Conservation (phyloP, 2,797 vertebrate species). For the Macrochelys suwanniensis region DNA sequence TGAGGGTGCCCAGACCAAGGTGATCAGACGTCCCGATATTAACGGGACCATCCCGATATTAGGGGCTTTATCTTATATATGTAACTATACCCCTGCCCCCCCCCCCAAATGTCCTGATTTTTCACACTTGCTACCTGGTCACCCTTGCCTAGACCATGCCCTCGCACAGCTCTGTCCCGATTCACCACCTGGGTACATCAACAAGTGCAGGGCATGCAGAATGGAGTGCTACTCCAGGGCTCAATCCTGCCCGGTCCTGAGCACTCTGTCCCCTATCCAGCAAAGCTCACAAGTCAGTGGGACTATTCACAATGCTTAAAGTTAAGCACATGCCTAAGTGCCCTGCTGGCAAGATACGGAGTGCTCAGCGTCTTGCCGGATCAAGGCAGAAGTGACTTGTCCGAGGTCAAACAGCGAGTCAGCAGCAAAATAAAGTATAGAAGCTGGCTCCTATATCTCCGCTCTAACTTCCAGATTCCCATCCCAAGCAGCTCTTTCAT, state of each 20-base stretch:
- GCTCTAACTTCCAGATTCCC: conserved; percentile 29
- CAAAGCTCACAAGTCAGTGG: not conserved
- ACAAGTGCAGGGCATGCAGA: not conserved
- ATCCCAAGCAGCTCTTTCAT: conserved; percentile 15
- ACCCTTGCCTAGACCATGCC: not conserved
- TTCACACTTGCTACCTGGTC: too few relatives aligned
- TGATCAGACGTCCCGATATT: too few relatives aligned
- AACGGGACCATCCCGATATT: too few relatives aligned
- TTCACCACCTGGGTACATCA: conserved; percentile 18
- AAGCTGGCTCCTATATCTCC: not conserved
- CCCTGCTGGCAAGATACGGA: conserved; percentile 39
- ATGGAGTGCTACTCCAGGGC: conserved; percentile 49
- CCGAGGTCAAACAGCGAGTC: conserved; percentile 45
- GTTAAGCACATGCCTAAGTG: not conserved
- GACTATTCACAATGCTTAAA: too few relatives aligned
- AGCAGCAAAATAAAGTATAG: conserved; percentile 45
- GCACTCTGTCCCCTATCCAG: not conserved
- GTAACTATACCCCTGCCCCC: too few relatives aligned
- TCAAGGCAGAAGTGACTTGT: conserved; percentile 46
- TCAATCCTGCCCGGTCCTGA: not conserved
- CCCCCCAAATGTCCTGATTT: too few relatives aligned
- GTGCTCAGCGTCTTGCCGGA: conserved; percentile 28
- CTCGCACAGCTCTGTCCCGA: conserved; percentile 4
- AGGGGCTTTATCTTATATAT: too few relatives aligned
- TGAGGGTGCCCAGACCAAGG: not conserved